A percentile compares a stretch with the other conserved stretches of the same genome.
Conservation (phyloP, 2,797 vertebrate genomes). For the Nyctalus aviator region DNA sequence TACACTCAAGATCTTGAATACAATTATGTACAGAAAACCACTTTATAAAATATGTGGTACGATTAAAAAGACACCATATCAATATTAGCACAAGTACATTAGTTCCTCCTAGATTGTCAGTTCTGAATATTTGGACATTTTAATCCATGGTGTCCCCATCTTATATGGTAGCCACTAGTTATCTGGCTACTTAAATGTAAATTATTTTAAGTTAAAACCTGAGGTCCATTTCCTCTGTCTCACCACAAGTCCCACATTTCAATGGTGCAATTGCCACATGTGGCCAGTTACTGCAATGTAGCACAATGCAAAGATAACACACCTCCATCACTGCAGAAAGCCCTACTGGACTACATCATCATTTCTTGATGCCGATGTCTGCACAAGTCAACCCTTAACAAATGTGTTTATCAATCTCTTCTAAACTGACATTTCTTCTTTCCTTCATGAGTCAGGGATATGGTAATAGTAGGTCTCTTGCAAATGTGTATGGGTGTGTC, state of each 20-base stretch:
- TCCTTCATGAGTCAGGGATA: background rate
- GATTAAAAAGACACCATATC: background rate
- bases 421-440: background rate
- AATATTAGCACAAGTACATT: background rate
- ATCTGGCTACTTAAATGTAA: background rate
- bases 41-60: background rate
- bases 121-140: conserved; percentile 18
- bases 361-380: background rate
- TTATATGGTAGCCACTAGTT: background rate
- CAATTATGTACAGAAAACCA: background rate
- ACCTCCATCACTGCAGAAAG: background rate
- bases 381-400: background rate
- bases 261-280: background rate
- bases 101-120: background rate
- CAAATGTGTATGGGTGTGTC: background rate
- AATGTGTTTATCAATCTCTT: conserved; percentile 19
- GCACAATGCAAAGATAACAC: background rate
- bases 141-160: background rate
- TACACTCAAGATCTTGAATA: background rate
- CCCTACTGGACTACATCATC: background rate
- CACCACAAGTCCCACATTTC: background rate
- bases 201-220: background rate
- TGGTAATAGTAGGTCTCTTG: background rate
- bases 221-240: background rate
- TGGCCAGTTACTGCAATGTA: background rate